Percentiles rank a stretch among this genome's conserved stretches.
Evolutionary conservation across 2,797 vertebrate genomes (phyloP).

Genomic region (Erpetoichthys calabaricus): DNA sequence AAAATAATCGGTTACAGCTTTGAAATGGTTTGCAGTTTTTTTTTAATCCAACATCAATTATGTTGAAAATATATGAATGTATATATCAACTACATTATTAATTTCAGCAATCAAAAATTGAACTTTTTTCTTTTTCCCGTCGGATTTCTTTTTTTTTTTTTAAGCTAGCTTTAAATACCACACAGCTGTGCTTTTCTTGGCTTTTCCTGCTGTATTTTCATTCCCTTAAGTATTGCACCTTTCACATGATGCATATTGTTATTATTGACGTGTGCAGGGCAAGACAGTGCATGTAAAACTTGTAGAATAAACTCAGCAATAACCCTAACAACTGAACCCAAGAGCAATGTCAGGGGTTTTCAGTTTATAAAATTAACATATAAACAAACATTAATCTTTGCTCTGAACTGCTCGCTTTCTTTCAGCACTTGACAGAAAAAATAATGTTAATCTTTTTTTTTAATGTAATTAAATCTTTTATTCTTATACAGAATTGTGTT

Average conservation of each 20-base stretch:
- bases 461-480: not conserved
- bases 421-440: not conserved
- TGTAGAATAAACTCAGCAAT: too few species aligned
- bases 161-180: not conserved
- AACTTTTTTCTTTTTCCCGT: too few species aligned
- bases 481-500: not conserved
- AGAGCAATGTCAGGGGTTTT: not conserved
- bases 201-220: not conserved
- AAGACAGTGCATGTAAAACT: not conserved
- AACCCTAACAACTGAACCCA: too few species aligned
- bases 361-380: not conserved
- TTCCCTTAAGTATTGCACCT: not conserved
- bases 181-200: not conserved
- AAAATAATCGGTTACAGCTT: too few species aligned
- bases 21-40: too few species aligned
- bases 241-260: not conserved
- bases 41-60: too few species aligned
- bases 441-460: not conserved
- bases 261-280: not conserved
- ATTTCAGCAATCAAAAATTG: too few species aligned
- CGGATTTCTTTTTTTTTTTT: too few species aligned
- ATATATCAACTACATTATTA: too few species aligned
- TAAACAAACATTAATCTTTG: not conserved
- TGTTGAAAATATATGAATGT: too few species aligned
- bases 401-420: not conserved